A percentile compares a stretch with the other conserved stretches of the same genome.
Evolutionary conservation across 2,113 vertebrate genomes (phyloP).

Genomic region (Petromus typicus): DNA sequence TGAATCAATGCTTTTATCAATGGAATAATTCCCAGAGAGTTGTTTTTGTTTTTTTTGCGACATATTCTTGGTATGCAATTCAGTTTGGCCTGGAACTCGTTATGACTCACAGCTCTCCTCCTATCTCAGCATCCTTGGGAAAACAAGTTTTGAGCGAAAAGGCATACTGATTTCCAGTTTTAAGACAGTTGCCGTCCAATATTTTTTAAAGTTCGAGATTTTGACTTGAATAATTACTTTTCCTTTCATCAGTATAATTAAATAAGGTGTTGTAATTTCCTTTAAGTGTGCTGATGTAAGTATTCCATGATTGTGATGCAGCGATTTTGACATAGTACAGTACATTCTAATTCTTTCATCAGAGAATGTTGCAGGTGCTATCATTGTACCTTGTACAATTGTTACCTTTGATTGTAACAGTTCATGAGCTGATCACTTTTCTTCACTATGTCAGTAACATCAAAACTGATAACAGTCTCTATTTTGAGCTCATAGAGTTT

Average conservation of each 20-base stretch:
- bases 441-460: neutral
- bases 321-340: neutral
- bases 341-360: neutral
- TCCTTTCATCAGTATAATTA: neutral
- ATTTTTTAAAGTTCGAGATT: neutral
- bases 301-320: neutral
- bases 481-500: neutral
- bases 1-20: neutral
- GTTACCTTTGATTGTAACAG: neutral
- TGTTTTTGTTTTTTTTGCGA: neutral
- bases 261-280: neutral
- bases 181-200: neutral
- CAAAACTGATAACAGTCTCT: neutral
- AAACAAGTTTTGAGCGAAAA: slow-evolving; percentile 7
- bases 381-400: neutral
- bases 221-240: neutral
- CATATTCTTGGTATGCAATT: too few species aligned
- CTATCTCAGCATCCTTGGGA: too few species aligned
- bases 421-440: neutral
- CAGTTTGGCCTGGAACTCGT: too few species aligned
- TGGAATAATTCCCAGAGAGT: neutral
- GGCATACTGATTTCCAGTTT: neutral
- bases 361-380: neutral
- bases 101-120: too few species aligned
- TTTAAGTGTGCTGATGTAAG: neutral